Conservation (phyloP, 2,888 invertebrate species). For the Tetheella fluctuosa region DNA sequence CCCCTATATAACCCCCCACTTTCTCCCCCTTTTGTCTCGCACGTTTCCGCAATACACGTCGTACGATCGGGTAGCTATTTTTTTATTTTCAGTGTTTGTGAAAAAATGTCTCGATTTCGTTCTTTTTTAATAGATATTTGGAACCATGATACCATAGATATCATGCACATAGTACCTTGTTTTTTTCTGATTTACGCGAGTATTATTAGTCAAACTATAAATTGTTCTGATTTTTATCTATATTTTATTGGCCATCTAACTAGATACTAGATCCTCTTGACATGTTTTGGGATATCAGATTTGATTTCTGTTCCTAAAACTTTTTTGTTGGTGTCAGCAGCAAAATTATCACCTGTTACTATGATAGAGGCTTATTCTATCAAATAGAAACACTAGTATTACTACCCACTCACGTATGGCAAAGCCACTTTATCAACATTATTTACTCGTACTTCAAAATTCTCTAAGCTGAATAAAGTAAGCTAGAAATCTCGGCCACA, state of each 20-base stretch:
- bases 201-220: no score
- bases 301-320: no score
- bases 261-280: no score
- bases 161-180: no score
- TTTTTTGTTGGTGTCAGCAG: no score
- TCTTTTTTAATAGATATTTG: not conserved
- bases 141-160: no score
- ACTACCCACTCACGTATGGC: not conserved
- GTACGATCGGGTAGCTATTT: constrained; percentile 10
- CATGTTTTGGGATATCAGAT: no score
- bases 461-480: constrained; percentile 1
- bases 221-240: no score
- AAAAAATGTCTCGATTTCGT: not conserved
- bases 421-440: not conserved
- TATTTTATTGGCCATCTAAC: no score
- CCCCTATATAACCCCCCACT: constrained; percentile 13
- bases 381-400: not conserved
- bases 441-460: not conserved
- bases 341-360: no score
- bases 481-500: constrained; percentile 1
- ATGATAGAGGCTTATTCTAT: not conserved
- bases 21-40: constrained; percentile 45
- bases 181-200: no score
- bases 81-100: constrained; percentile 7
- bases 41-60: constrained; percentile 40